Percentiles rank a stretch among this genome's conserved stretches.
Conservation (phyloP, 1,140 invertebrate genomes). For the Drosophila rufa region DNA sequence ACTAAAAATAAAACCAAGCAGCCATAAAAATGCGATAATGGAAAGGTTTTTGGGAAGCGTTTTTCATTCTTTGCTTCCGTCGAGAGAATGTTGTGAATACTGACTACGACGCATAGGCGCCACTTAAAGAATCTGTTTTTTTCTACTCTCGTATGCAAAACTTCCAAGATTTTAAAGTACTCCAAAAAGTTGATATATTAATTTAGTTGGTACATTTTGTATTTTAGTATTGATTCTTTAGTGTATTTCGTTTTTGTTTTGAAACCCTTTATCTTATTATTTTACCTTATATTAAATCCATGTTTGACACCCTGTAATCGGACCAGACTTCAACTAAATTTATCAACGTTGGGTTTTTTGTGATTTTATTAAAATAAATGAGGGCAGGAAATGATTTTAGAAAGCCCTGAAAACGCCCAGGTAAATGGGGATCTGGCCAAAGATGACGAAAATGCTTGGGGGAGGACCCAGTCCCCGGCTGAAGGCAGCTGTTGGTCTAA, state of each 20-base stretch:
- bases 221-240: not conserved
- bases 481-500: slow-evolving; percentile 79
- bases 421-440: slow-evolving; percentile 65
- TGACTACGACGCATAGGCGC: slow-evolving; percentile 27
- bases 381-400: slow-evolving; percentile 45
- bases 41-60: slow-evolving; percentile 44
- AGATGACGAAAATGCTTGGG: slow-evolving; percentile 64
- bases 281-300: not conserved
- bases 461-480: slow-evolving; percentile 7
- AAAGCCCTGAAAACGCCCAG: slow-evolving; percentile 59
- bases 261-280: not conserved
- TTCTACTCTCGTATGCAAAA: slow-evolving; percentile 6
- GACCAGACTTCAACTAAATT: not conserved
- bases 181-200: slow-evolving; percentile 1
- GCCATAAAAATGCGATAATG: slow-evolving; percentile 79
- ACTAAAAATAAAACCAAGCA: slow-evolving; percentile 73
- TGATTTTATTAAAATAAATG: slow-evolving; percentile 76
- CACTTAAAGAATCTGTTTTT: slow-evolving; percentile 21
- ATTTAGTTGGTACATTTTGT: not conserved
- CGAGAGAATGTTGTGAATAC: slow-evolving; percentile 24
- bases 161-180: not conserved
- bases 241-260: too few relatives aligned
- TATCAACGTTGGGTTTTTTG: slow-evolving; percentile 5
- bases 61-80: slow-evolving; percentile 25
- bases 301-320: not conserved